These are phyloP conservation scores for Zonotrichia albicollis DNA, from an alignment of 2,797 vertebrate species.

Conservation along the genomic window DNA sequence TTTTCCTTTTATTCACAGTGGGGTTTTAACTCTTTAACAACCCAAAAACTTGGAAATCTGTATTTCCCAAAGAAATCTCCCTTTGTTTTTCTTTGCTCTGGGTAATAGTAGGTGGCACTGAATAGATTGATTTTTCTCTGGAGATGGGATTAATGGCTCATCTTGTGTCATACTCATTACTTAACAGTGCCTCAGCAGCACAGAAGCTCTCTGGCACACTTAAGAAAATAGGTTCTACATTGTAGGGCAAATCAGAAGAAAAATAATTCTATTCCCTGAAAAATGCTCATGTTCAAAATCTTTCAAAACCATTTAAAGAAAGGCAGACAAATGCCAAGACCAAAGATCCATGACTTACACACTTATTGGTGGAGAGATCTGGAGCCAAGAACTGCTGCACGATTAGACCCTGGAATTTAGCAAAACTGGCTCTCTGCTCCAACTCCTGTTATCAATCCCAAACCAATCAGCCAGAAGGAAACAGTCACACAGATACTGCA, in stretches of 20 bases:
- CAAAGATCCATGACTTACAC: background rate
- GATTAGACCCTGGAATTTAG: background rate
- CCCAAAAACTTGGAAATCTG: background rate
- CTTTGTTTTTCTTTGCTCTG: background rate
- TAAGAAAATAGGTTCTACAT: background rate
- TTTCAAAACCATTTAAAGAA: background rate
- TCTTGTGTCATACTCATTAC: background rate
- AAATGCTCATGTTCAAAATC: background rate
- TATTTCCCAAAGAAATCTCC: background rate
- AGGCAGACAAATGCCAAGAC: background rate
- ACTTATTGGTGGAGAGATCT: background rate
- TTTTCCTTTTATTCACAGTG: background rate
- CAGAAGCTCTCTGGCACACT: background rate
- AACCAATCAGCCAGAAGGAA: background rate
- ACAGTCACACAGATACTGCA: background rate
- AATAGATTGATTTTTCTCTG: background rate
- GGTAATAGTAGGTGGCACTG: background rate
- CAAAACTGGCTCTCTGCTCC: background rate
- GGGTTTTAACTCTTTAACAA: conserved; percentile 25
- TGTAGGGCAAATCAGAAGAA: background rate
- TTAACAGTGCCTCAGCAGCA: background rate
- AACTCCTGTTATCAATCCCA: background rate
- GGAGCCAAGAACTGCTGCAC: background rate
- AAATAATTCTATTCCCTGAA: background rate
- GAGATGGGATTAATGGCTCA: background rate